Base-by-base conservation (phyloP, 2,888 invertebrate species). In the Coenonympha glycerion region DNA sequence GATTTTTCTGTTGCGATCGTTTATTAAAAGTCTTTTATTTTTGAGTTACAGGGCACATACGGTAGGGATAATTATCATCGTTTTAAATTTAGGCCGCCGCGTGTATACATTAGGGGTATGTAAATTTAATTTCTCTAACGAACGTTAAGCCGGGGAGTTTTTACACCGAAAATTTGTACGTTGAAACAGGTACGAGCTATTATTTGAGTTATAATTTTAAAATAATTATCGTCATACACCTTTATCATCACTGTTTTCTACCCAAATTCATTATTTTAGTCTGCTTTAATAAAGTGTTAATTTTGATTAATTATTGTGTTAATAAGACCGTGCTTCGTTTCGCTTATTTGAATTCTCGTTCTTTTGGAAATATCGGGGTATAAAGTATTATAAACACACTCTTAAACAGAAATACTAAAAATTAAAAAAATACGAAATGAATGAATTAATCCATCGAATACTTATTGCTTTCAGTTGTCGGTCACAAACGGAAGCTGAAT, bases 71-170 rank as follows among this genome's bases (percentile, higher is more conserved):
- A 51, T 54, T 47, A 51, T 51, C 51, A 51, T 48, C 51, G 40
- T 48, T 51, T 51, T 40, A 51, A 51, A 54, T 47, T 51, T 54
- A 54, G 47, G 40, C 44, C 44, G 47, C 44, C 47, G 47, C 50
- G 42, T 47, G 28, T 26, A 42, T 44, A 54, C 51, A 54, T 54
- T 51, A 51, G 51, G 54, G 19, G 40, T 44, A 51, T 54, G 51
- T 51, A 54, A 51, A 51, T 54, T 45, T 48, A 54, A 54, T 54
- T 48, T 41, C 24, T 41, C 28, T 50, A 44, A 54, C 39, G 53
- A 47, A 44, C 44, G 44, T 53, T 49, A 34, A 39, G 40, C 34
- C 39, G 41, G 44, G 31, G 30, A 45, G 41, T 41, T 48, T 51
- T 48, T 30, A 48, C 22, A 21, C 28, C 33, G 22, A 34, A 53